Percentiles rank a stretch among this genome's conserved stretches.
Evolutionary conservation across 2,797 vertebrate species (phyloP).

Genomic region (Carcharodon carcharias): DNA sequence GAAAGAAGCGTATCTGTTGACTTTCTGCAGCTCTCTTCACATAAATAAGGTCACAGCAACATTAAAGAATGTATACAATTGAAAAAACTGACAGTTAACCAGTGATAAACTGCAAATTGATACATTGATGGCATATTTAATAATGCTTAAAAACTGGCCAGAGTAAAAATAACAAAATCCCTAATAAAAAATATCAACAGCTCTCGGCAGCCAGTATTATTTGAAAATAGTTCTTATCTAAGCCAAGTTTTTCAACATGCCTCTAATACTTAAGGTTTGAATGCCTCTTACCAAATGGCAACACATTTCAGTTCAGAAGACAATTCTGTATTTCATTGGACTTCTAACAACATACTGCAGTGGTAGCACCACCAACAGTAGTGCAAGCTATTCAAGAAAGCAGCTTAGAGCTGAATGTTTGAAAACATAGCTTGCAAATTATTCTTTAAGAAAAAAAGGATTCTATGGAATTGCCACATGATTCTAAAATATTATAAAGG

Average conservation of each 20-base stretch:
- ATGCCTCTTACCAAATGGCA: neutral
- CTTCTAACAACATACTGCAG: neutral
- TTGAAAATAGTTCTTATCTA: neutral
- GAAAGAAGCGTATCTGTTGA: neutral
- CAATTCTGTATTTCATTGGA: neutral
- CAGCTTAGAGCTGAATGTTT: neutral
- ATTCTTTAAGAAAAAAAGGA: neutral
- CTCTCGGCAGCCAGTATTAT: neutral
- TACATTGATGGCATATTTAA: neutral
- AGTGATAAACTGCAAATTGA: neutral
- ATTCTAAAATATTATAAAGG: neutral
- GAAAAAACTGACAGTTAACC: neutral
- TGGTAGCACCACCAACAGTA: neutral
- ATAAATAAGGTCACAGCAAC: neutral
- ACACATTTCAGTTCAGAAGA: neutral
- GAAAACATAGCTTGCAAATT: neutral
- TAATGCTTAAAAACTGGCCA: neutral
- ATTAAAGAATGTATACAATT: neutral
- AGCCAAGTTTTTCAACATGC: neutral
- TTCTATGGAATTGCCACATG: neutral
- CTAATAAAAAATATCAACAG: no score
- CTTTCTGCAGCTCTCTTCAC: neutral
- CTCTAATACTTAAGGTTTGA: neutral
- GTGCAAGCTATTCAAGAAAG: neutral
- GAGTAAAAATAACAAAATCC: no score